Base-by-base conservation (phyloP, 2,797 vertebrate species). In the Euthynnus affinis region DNA sequence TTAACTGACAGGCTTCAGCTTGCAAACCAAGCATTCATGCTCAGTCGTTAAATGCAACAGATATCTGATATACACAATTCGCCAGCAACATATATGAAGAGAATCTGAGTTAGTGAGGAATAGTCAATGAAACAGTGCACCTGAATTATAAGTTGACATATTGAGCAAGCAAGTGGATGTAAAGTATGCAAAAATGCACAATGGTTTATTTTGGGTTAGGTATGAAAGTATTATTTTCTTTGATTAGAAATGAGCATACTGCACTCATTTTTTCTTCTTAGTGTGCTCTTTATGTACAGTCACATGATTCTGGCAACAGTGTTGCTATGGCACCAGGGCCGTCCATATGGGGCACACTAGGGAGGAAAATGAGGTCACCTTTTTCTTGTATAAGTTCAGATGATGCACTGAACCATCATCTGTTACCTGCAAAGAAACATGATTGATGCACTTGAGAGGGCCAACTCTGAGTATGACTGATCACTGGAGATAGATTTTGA, bases 301-400 rank as follows among this genome's bases (percentile, higher is more conserved):
- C 51, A 81, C 55, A 32, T 74, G 42, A 66, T 51, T 49, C 29
- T 71, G 40, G 53, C 34, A 79, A 62, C 17, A 29, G 64, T 83
- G 88, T 90, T 90, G 82, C 87, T 34, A 88, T 88, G 85, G 74
- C 62, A 80, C 56, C 59, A 9, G 52, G 59, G 51, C 62, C 57
- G 64, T 74, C 75, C 44, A 73, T 62, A 25, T 78, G 42, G 67
- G 74, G 44, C 67, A 20, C 53, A 40, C 14, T 0, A 25, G 62
- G 23, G 37, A 60, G 15, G 60, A 49, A 74, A 90, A 82, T 71
- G 1, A 76, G 78, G 65, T 78, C 61, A 80, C 55, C 23, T 52
- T 72, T 62, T 74, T 73, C 48, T 71, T 29, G 14, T 61, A 17
- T 44, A 34, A 27, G 27, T 9, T 37, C 18, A 3, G 18, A 13